Evolutionary conservation across 2,113 vertebrate species (phyloP), one percentile per base, ranked within the genome.

Genomic region (Prunella fulvescens): DNA sequence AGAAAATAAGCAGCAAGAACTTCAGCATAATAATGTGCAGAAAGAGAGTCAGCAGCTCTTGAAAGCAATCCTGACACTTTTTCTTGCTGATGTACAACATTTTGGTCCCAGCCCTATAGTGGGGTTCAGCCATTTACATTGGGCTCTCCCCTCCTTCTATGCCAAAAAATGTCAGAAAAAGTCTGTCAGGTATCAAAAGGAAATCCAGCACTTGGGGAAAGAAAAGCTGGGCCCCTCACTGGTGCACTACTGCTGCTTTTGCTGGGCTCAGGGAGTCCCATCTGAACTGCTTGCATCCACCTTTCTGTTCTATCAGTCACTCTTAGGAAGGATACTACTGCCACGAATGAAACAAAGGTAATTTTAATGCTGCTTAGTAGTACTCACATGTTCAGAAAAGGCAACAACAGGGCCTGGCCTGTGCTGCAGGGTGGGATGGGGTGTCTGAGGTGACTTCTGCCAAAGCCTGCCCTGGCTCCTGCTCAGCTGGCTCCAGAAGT

Each of bases 1-100:
- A 90, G 77, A 81, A 90, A 94, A 90, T 90, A 73, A 90, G n/a
- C 78, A 96, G 58, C 73, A 56, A 93, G 84, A 94, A 74, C 35
- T 87, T 86, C 13, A 81, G 33, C 11, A 78, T 67, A 47, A 62
- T 81, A 93, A 92, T 86, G 12, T 48, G 42, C 11, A 92, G 47
- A 62, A 85, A 56, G 14, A 53, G 31, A 74, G 25, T 74, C 82
- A 91, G 29, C 22, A 73, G 29, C 47, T 86, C 80, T 78, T 91
- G 18, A 70, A 90, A 93, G 19, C 61, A 93, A 45, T 70, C 58
- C 60, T 85, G 45, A 35, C 10, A 40, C 22, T 69, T 88, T 74
- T 90, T 92, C 19, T 25, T 65, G 57, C 14, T 86, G n/a, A 50
- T 14, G 39, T 3, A 33, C 31, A 72, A 4, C 2, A 11, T 6